These are phyloP conservation scores for Phymatocera aterrima DNA, from an alignment of 2,888 invertebrate species.

Conservation along the genomic window DNA sequence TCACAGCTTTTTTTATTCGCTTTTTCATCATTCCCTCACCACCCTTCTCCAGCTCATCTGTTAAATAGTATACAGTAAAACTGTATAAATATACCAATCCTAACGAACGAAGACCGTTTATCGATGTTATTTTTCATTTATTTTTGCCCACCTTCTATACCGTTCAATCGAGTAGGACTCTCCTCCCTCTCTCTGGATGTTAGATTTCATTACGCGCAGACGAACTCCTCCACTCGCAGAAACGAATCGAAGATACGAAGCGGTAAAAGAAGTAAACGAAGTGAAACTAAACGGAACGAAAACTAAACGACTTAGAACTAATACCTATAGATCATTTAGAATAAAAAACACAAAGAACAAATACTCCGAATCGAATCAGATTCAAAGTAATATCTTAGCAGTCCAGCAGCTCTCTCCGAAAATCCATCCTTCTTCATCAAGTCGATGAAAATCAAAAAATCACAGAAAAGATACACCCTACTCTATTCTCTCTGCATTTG, in stretches of 20 bases:
- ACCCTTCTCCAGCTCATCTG: constrained; percentile 58
- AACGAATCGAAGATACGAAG: too few species aligned
- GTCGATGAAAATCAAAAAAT: neutral
- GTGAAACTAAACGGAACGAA: too few species aligned
- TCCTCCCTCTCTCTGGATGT: too few species aligned
- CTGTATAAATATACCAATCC: constrained; percentile 52
- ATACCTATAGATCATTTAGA: neutral
- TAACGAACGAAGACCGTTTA: constrained; percentile 22
- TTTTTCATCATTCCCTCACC: constrained; percentile 63
- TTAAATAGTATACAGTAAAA: constrained; percentile 70
- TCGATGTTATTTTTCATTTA: neutral
- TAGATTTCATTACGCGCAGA: too few species aligned
- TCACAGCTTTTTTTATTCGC: constrained; percentile 68
- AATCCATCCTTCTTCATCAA: neutral
- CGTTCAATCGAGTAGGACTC: too few species aligned
- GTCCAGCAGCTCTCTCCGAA: constrained; percentile 12
- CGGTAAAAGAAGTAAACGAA: too few species aligned
- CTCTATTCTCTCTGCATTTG: too few species aligned
- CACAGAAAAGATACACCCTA: neutral
- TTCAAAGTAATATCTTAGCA: neutral
- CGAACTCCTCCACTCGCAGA: too few species aligned
- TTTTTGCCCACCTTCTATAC: neutral
- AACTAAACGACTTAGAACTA: too few species aligned
- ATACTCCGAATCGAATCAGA: too few species aligned
- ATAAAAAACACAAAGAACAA: too few species aligned